phyloP scores from a whole-genome alignment of 2,888 invertebrate genomes.

The Protodeltote pygarga region DNA sequence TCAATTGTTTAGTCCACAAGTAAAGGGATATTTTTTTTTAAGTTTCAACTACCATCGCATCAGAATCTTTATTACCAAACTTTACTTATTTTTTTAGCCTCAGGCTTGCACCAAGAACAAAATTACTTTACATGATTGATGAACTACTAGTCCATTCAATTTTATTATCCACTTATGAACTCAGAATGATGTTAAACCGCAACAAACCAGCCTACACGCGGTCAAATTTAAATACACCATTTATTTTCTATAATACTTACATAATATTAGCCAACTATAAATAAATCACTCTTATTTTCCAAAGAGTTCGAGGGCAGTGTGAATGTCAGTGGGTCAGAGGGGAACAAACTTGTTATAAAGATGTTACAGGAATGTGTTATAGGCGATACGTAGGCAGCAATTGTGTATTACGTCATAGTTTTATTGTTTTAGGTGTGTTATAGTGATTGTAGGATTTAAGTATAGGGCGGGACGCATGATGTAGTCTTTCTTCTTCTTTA shows the following conservation, averaged over 20 bases:
- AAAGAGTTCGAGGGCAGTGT: constrained; percentile 26
- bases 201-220: background rate
- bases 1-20: too few species aligned
- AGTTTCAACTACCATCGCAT: too few species aligned
- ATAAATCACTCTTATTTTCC: constrained; percentile 34
- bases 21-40: too few species aligned
- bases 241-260: constrained; percentile 7
- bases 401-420: constrained; percentile 29
- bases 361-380: constrained; percentile 37
- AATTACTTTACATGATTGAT: too few species aligned
- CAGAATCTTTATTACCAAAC: too few species aligned
- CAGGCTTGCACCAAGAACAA: too few species aligned
- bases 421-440: constrained; percentile 11
- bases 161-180: too few species aligned
- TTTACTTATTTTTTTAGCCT: too few species aligned
- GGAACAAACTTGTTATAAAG: constrained; percentile 51
- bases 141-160: too few species aligned
- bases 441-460: background rate
- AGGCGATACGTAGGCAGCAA: constrained; percentile 41
- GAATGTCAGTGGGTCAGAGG: constrained; percentile 70
- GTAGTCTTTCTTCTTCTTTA: too few species aligned
- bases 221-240: constrained; percentile 6
- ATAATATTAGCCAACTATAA: constrained; percentile 18
- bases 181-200: constrained; percentile 3
- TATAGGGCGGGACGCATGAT: background rate